Evolutionary conservation across 2,888 invertebrate genomes (phyloP).

Genomic region (Vesta saturnalis): DNA sequence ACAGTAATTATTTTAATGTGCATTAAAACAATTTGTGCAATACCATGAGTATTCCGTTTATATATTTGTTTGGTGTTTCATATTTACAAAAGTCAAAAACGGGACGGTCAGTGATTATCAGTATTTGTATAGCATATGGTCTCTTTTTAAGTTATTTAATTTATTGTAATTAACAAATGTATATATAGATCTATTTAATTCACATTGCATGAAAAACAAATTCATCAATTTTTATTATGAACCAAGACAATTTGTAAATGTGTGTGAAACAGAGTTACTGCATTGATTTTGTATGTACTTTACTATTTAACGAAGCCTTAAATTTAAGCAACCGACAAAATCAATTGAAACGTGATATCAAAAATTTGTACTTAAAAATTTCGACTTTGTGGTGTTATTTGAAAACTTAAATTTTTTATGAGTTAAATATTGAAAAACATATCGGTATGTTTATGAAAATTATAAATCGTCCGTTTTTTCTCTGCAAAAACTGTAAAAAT

Average conservation of each 20-base stretch:
- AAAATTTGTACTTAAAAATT: background rate
- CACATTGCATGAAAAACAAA: slow-evolving; percentile 37
- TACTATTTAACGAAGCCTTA: background rate
- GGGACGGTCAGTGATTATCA: slow-evolving; percentile 59
- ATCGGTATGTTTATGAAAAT: background rate
- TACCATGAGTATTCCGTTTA: slow-evolving; percentile 20
- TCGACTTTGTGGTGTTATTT: too few relatives aligned
- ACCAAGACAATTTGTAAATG: slow-evolving; percentile 10
- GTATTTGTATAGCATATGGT: slow-evolving; percentile 59
- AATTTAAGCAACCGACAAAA: background rate
- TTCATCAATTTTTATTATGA: slow-evolving; percentile 1
- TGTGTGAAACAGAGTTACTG: slow-evolving; percentile 7
- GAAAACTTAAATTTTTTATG: background rate
- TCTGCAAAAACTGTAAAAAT: background rate
- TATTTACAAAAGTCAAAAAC: slow-evolving; percentile 10
- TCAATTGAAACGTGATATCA: too few relatives aligned
- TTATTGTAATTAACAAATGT: slow-evolving; percentile 57
- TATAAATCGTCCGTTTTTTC: too few relatives aligned
- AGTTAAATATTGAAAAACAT: slow-evolving; percentile 1
- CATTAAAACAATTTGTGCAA: slow-evolving; percentile 24
- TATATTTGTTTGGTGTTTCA: slow-evolving; percentile 23
- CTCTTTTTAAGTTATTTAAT: slow-evolving; percentile 57
- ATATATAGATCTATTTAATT: slow-evolving; percentile 56
- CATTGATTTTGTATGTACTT: background rate
- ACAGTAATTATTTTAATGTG: too few relatives aligned